A percentile compares a stretch with the other conserved stretches of the same genome.
phyloP scores from a whole-genome alignment of 2,797 vertebrate species.

The Botia kubotai region DNA sequence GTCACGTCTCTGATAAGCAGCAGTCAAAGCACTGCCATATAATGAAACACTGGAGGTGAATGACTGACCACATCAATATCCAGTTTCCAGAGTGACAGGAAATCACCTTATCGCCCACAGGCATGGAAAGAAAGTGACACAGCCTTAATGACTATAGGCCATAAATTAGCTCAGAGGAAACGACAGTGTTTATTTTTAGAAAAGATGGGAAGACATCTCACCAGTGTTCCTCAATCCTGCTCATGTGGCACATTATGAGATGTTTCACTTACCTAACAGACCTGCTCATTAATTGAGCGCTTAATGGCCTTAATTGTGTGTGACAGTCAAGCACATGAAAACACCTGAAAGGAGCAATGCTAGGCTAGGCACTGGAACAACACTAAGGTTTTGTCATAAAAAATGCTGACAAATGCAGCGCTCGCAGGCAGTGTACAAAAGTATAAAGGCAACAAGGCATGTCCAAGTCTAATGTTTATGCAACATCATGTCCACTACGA shows the following conservation, averaged over 20 bases:
- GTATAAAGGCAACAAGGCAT: neutral
- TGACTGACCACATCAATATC: slow-evolving; percentile 49
- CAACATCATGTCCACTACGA: neutral
- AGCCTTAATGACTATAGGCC: neutral
- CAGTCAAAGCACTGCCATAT: slow-evolving; percentile 39
- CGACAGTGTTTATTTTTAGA: neutral
- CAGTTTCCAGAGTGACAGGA: slow-evolving; percentile 28
- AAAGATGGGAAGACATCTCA: neutral
- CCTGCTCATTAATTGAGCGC: neutral
- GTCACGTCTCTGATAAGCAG: slow-evolving; percentile 58
- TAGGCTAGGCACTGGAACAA: neutral
- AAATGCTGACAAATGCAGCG: neutral
- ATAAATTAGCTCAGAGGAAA: neutral
- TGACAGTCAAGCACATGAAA: neutral
- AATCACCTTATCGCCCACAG: slow-evolving; percentile 49
- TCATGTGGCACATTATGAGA: too few species aligned
- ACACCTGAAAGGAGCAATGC: neutral
- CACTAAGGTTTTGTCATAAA: neutral
- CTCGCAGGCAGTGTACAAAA: neutral
- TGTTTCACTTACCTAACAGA: too few species aligned
- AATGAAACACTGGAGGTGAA: slow-evolving; percentile 25
- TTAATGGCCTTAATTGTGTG: neutral
- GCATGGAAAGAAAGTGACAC: neutral
- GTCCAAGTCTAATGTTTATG: neutral
- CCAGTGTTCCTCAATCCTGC: too few species aligned